Conservation (phyloP, 2,888 invertebrate genomes). For the Lasius fuliginosus region DNA sequence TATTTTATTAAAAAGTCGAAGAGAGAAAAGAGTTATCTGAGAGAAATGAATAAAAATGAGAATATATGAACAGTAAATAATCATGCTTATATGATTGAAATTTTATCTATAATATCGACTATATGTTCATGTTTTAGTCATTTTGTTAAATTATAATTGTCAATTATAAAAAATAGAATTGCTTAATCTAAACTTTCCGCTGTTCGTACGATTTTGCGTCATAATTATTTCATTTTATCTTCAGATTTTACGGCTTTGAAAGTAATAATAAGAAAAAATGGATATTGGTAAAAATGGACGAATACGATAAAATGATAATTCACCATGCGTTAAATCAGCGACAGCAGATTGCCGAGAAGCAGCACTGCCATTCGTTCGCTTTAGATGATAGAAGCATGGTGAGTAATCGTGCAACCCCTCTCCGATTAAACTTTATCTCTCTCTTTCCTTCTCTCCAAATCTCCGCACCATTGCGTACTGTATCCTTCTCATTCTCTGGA, state of each 20-base stretch:
- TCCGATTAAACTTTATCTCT: slow-evolving; percentile 32
- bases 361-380: not conserved
- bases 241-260: not conserved
- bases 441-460: slow-evolving; percentile 1
- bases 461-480: slow-evolving; percentile 6
- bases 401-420: slow-evolving; percentile 41
- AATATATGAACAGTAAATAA: not conserved
- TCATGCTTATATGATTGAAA: not conserved
- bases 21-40: not conserved
- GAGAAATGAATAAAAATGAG: not conserved
- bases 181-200: not conserved
- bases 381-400: slow-evolving; percentile 35
- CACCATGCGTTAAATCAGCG: not conserved
- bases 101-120: not conserved
- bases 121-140: not conserved
- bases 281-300: not conserved
- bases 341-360: not conserved
- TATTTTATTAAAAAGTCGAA: not conserved
- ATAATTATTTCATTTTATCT: not conserved
- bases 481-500: slow-evolving; percentile 33
- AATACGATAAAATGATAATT: not conserved
- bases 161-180: not conserved
- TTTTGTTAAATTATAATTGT: not conserved
- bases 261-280: not conserved
- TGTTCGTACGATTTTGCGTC: not conserved